phyloP scores from a whole-genome alignment of 2,113 vertebrate genomes.

The Siphamia tubifer region DNA sequence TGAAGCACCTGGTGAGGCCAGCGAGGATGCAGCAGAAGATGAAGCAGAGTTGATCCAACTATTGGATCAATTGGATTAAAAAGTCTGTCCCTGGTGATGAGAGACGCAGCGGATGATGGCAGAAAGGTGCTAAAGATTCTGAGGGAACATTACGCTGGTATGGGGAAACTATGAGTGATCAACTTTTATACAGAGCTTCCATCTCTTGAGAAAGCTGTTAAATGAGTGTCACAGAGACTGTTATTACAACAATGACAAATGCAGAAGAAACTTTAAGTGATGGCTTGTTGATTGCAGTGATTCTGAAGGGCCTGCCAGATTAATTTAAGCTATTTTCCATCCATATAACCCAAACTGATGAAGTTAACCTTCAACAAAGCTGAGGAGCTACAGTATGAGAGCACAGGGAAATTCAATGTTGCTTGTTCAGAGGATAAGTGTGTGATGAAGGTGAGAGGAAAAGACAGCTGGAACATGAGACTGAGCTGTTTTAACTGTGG shows the following conservation, averaged over 20 bases:
- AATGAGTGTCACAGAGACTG: not conserved
- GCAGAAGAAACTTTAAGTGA: conserved; percentile 5
- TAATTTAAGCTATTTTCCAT: too few relatives aligned
- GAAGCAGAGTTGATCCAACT: not conserved
- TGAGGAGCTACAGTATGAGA: too few relatives aligned
- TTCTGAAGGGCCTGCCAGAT: not conserved
- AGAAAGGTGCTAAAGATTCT: conserved; percentile 5
- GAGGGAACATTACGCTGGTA: conserved; percentile 22
- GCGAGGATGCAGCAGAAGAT: not conserved
- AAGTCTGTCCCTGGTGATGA: conserved; percentile 1
- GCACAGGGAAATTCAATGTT: too few relatives aligned
- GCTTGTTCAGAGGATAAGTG: too few relatives aligned
- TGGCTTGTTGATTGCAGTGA: conserved; percentile 13
- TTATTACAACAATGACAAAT: not conserved
- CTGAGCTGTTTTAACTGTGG: not conserved
- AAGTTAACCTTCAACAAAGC: too few relatives aligned
- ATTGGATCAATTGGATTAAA: conserved; percentile 6
- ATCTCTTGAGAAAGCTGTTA: not conserved
- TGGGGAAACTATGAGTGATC: conserved; percentile 7
- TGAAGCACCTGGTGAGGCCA: not conserved
- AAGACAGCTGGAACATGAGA: not conserved
- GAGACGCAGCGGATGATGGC: conserved; percentile 13
- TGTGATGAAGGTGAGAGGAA: not conserved
- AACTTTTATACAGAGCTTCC: not conserved
- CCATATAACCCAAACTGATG: too few relatives aligned